phyloP scores from a whole-genome alignment of 2,113 vertebrate species.

The Rhinogobius similis region DNA sequence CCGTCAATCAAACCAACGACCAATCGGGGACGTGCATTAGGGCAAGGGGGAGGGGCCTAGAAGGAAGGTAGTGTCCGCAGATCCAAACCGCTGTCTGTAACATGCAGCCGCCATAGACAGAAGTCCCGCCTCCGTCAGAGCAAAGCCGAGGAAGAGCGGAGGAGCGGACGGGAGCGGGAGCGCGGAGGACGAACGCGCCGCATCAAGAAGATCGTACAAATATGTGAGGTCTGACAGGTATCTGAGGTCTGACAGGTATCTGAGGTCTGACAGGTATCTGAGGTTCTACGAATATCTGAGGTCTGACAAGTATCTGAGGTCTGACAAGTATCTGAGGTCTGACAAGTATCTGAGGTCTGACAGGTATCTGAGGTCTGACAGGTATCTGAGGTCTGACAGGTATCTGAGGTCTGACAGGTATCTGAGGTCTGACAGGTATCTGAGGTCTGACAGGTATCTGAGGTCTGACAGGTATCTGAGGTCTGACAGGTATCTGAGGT shows the following conservation, averaged over 20 bases:
- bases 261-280: not conserved
- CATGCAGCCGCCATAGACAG: conserved; percentile 86
- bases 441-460: not conserved
- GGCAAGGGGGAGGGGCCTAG: conserved; percentile 5
- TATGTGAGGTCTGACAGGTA: not conserved
- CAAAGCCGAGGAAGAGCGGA: not conserved
- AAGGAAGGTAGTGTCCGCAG: conserved; percentile 11
- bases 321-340: not conserved
- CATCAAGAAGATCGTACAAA: not conserved
- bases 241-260: not conserved
- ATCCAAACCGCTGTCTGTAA: conserved; percentile 10
- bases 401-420: not conserved
- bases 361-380: not conserved
- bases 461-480: not conserved
- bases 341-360: not conserved
- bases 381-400: not conserved
- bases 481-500: not conserved
- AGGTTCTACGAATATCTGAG: not conserved
- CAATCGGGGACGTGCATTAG: conserved; percentile 92
- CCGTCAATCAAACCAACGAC: conserved; percentile 86
- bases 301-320: not conserved
- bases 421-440: not conserved
- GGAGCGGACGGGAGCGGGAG: not conserved
- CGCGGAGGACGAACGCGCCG: not conserved
- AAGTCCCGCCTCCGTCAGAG: conserved; percentile 5